These are phyloP conservation scores for Aurelia sp. DNA, from an alignment of 30 jellyfish, hydroid and myxozoan genomes.

Conservation along the genomic window DNA sequence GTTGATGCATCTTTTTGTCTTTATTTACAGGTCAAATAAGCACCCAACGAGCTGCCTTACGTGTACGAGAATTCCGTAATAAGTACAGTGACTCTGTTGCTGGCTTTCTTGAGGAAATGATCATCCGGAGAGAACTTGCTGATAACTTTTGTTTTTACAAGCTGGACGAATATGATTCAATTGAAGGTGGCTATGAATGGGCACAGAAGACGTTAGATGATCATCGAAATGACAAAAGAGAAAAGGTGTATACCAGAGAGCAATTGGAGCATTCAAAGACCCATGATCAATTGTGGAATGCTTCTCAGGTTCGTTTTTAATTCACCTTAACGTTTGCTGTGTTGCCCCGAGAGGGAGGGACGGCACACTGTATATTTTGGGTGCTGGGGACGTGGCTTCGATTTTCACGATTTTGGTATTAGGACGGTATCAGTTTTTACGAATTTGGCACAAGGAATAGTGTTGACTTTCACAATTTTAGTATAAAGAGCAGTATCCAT, in stretches of 20 bases:
- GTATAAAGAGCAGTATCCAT: too few species aligned
- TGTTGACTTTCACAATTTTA: too few species aligned
- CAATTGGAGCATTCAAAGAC: slow-evolving; percentile 74
- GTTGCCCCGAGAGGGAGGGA: too few species aligned
- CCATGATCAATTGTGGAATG: slow-evolving; percentile 89
- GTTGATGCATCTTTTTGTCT: background rate
- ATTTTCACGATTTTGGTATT: too few species aligned
- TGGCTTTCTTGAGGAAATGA: slow-evolving; percentile 78
- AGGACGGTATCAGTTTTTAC: too few species aligned
- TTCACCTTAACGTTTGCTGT: background rate
- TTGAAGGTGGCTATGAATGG: slow-evolving; percentile 85
- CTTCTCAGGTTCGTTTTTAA: slow-evolving; percentile 70
- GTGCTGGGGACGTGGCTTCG: too few species aligned
- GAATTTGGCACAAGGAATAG: too few species aligned
- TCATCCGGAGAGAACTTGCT: slow-evolving; percentile 78
- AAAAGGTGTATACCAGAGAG: slow-evolving; percentile 49
- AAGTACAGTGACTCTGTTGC: slow-evolving; percentile 67
- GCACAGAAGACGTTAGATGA: slow-evolving; percentile 77
- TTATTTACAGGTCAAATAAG: slow-evolving; percentile 70
- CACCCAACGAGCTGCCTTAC: slow-evolving; percentile 79
- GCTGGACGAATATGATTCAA: slow-evolving; percentile 49
- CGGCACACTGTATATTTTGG: too few species aligned
- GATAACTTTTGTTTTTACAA: slow-evolving; percentile 82
- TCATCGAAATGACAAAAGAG: slow-evolving; percentile 79
- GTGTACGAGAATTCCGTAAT: slow-evolving; percentile 54